Percentiles rank a stretch among this genome's conserved stretches.
Evolutionary conservation across 2,888 invertebrate species (phyloP).

Genomic region (Cyaniris semiargus): DNA sequence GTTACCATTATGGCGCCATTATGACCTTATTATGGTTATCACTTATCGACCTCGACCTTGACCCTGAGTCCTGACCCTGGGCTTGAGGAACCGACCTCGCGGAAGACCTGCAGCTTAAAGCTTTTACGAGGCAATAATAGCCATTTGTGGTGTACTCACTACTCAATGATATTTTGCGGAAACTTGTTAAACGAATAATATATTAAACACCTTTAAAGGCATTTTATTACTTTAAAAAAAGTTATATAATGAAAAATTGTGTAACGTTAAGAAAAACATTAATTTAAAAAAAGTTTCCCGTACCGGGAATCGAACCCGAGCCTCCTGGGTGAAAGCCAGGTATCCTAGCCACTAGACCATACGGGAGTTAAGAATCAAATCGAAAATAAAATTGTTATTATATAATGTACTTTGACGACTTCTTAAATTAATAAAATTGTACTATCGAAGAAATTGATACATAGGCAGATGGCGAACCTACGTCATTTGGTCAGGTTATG

Average conservation of each 20-base stretch:
- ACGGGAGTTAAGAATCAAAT: conserved; percentile 60
- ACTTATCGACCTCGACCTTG: not conserved
- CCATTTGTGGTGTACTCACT: not conserved
- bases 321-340: conserved; percentile 87
- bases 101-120: conserved; percentile 16
- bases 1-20: not conserved
- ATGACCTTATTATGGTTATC: not conserved
- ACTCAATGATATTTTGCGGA: not conserved
- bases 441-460: too few species aligned
- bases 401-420: not conserved
- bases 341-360: conserved; percentile 86
- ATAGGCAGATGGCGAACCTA: too few species aligned
- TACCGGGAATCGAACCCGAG: conserved; percentile 88
- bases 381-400: not conserved
- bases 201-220: not conserved
- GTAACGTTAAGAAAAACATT: not conserved
- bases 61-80: not conserved
- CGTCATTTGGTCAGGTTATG: too few species aligned
- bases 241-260: not conserved
- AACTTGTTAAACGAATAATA: not conserved
- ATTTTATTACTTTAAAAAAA: not conserved
- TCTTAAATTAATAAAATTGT: too few species aligned
- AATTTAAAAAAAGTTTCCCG: conserved; percentile 70
- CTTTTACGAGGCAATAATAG: conserved; percentile 9
- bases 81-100: conserved; percentile 3